Evolutionary conservation across 2,797 vertebrate genomes (phyloP).

Genomic region (Nyctalus aviator): DNA sequence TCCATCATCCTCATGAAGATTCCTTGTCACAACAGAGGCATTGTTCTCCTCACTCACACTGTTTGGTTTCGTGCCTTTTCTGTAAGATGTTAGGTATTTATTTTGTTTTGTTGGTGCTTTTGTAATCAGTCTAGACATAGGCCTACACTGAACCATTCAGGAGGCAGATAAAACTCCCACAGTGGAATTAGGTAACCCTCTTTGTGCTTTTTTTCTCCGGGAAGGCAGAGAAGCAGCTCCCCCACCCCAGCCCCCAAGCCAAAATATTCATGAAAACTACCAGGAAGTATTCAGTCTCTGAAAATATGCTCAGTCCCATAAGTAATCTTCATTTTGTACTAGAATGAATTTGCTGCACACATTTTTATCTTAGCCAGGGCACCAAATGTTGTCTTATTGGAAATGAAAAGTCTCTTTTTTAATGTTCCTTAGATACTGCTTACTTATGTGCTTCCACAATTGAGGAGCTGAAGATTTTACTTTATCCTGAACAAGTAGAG

Average conservation of each 20-base stretch:
- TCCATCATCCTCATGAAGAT: conserved; percentile 70
- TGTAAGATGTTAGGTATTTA: conserved; percentile 81
- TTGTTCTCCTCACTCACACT: conserved; percentile 75
- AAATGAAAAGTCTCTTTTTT: conserved; percentile 3
- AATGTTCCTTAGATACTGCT: background rate
- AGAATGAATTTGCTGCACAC: background rate
- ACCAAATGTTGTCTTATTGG: background rate
- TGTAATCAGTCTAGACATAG: conserved; percentile 83
- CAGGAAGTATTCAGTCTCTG: background rate
- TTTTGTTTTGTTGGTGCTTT: conserved; percentile 80
- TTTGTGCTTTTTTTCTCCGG: background rate
- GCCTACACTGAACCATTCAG: conserved; percentile 73
- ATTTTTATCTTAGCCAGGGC: background rate
- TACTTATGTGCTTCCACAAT: background rate
- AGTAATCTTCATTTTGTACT: background rate
- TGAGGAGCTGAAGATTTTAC: background rate
- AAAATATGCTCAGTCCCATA: background rate
- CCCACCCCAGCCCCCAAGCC: background rate
- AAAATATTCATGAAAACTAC: background rate
- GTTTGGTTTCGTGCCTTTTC: conserved; percentile 71
- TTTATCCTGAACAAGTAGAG: background rate
- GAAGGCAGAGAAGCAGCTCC: background rate
- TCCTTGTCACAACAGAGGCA: conserved; percentile 77
- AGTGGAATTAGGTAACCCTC: conserved; percentile 59
- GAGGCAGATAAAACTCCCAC: conserved; percentile 72